Evolutionary conservation across 2,888 invertebrate genomes (phyloP).

Genomic region (Callyntrura sp.): DNA sequence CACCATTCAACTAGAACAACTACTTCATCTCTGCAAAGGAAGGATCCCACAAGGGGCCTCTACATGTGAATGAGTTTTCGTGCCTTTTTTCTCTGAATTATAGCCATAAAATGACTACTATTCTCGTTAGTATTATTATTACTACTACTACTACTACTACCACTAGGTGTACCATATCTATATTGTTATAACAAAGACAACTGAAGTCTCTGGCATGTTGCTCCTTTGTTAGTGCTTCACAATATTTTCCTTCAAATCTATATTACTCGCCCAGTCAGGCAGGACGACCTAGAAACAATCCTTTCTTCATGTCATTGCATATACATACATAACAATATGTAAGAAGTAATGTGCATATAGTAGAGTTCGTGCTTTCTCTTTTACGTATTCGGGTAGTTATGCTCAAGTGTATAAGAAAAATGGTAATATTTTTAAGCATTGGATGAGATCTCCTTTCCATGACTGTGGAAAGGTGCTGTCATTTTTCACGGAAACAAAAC

Average conservation of each 20-base stretch:
- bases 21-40: slow-evolving; percentile 50
- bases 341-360: slow-evolving; percentile 29
- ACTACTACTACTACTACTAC: no score
- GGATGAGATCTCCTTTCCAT: not conserved
- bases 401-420: not conserved
- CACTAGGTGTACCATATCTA: slow-evolving; percentile 31
- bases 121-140: slow-evolving; percentile 56
- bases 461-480: slow-evolving; percentile 35
- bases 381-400: not conserved
- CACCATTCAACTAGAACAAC: slow-evolving; percentile 44
- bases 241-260: slow-evolving; percentile 26
- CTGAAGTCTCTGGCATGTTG: not conserved
- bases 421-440: slow-evolving; percentile 43
- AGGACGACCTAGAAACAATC: slow-evolving; percentile 61
- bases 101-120: slow-evolving; percentile 67
- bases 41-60: slow-evolving; percentile 65
- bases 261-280: slow-evolving; percentile 38
- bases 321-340: not conserved
- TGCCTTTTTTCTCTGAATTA: slow-evolving; percentile 52
- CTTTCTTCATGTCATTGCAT: slow-evolving; percentile 59
- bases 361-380: slow-evolving; percentile 19
- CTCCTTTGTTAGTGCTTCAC: not conserved
- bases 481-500: slow-evolving; percentile 74
- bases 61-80: slow-evolving; percentile 63
- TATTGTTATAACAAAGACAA: slow-evolving; percentile 30